These are phyloP conservation scores for Palloptera scutellata DNA, from an alignment of 2,888 invertebrate species.

Conservation along the genomic window DNA sequence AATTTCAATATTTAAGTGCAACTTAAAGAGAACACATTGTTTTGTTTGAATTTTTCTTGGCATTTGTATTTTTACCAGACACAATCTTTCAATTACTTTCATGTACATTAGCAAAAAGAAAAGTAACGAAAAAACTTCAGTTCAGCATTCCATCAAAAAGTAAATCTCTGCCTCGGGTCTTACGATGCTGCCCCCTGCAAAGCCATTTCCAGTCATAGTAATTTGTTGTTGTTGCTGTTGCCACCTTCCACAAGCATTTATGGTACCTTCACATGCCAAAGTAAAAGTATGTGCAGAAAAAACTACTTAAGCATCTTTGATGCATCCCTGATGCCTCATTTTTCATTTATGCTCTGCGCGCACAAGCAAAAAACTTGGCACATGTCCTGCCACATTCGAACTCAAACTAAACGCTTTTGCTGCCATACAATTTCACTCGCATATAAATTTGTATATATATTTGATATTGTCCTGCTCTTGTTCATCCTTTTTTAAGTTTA, in stretches of 20 bases:
- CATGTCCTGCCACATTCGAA: constrained; percentile 18
- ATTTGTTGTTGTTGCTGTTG: too few species aligned
- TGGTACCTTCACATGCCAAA: not conserved
- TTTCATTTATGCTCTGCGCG: constrained; percentile 28
- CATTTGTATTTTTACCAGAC: not conserved
- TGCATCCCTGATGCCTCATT: constrained; percentile 26
- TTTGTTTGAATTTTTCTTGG: not conserved
- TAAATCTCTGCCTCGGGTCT: too few species aligned
- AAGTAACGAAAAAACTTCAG: too few species aligned
- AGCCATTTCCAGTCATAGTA: too few species aligned
- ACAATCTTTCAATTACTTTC: constrained; percentile 1
- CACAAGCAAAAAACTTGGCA: constrained; percentile 22
- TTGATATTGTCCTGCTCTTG: not conserved
- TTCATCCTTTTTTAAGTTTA: not conserved
- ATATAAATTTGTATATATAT: not conserved
- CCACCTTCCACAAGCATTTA: not conserved
- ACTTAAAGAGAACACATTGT: too few species aligned
- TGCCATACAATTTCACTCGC: too few species aligned
- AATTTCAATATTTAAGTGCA: too few species aligned
- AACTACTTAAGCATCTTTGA: constrained; percentile 7
- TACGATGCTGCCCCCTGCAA: too few species aligned
- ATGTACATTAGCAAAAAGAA: not conserved
- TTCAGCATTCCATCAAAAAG: too few species aligned
- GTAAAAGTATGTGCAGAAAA: not conserved
- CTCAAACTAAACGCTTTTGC: constrained; percentile 3